Conservation (phyloP, 1,140 invertebrate species). For the Trichonephila clavata region DNA sequence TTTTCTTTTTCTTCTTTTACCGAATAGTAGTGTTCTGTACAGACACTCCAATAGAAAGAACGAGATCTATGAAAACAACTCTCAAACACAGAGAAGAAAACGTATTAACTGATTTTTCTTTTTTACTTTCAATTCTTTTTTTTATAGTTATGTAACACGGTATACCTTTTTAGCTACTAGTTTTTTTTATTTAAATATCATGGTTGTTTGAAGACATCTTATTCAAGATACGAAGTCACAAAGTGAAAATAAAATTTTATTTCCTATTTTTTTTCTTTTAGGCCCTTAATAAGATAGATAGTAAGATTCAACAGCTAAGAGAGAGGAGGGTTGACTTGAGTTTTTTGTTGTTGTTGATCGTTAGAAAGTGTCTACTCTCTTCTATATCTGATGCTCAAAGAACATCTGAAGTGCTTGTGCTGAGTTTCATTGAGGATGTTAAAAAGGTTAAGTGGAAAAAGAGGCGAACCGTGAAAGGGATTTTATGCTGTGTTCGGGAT, state of each 20-base stretch:
- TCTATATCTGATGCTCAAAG: background rate
- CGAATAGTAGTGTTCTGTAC: slow-evolving; percentile 2
- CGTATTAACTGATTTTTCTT: slow-evolving; percentile 42
- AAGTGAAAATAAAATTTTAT: background rate
- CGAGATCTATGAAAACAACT: background rate
- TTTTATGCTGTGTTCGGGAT: background rate
- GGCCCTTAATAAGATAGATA: background rate
- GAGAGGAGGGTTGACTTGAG: background rate
- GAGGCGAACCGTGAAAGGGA: background rate
- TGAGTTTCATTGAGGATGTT: background rate
- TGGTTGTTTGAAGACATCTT: background rate
- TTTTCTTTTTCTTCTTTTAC: background rate
- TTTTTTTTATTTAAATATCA: background rate
- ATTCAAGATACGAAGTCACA: background rate
- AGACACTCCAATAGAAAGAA: slow-evolving; percentile 24
- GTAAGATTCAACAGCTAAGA: background rate
- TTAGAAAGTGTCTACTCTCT: background rate
- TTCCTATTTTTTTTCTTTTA: background rate
- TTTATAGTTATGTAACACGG: background rate
- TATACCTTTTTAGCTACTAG: background rate
- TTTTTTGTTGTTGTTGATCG: background rate
- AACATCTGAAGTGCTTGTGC: background rate
- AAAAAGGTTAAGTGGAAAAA: background rate
- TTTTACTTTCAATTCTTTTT: background rate
- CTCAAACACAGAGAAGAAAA: background rate